These are phyloP conservation scores for Axis porcinus DNA, from an alignment of 2,113 vertebrate species.

Conservation along the genomic window DNA sequence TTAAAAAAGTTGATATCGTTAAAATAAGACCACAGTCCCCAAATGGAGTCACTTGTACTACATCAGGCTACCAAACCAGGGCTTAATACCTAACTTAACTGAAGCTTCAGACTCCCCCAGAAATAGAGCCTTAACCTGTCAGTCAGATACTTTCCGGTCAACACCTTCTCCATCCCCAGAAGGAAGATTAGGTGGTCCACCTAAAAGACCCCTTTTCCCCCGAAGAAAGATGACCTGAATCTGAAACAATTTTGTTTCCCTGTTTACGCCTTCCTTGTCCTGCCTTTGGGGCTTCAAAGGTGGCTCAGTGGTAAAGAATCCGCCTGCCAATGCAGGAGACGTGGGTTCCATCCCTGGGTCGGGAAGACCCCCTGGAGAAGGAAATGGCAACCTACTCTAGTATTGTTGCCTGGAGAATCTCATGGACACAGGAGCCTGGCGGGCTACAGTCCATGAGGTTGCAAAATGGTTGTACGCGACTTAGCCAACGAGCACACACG, in stretches of 20 bases:
- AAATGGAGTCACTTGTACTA: not conserved
- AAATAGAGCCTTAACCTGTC: not conserved
- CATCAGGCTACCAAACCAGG: not conserved
- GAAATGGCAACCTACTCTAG: not conserved
- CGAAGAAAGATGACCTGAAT: not conserved
- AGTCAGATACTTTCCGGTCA: not conserved
- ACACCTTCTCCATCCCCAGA: not conserved
- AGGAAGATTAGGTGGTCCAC: not conserved
- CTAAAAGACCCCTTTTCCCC: not conserved
- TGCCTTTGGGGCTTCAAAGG: not conserved
- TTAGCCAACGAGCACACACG: not conserved
- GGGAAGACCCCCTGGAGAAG: not conserved
- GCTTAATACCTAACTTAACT: not conserved
- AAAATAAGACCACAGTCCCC: not conserved
- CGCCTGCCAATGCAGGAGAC: not conserved
- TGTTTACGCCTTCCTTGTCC: not conserved
- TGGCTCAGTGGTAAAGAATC: not conserved
- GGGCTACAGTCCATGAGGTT: not conserved
- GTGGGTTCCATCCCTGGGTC: fast-evolving
- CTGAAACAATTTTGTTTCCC: not conserved
- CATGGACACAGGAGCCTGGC: not conserved
- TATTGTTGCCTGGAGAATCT: not conserved
- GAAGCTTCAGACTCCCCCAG: not conserved
- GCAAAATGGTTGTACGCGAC: not conserved
- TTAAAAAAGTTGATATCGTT: fast-evolving